Conservation (phyloP, 2,888 invertebrate species). For the Pterobdella sp. region DNA sequence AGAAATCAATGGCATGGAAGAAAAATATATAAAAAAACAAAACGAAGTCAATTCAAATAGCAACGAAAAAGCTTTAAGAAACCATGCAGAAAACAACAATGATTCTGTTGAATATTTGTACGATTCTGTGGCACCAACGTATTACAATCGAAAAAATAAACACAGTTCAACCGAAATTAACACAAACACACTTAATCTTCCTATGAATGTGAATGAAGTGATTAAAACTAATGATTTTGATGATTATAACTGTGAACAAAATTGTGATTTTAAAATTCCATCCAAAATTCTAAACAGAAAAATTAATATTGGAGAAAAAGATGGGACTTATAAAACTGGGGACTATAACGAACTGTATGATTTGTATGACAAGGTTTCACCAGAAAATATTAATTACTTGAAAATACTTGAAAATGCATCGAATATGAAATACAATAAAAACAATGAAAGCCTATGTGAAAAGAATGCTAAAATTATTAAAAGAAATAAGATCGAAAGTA, state of each 20-base stretch:
- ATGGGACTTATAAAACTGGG: background rate
- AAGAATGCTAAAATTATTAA: background rate
- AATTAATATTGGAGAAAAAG: background rate
- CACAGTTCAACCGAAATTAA: background rate
- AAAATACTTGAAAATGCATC: background rate
- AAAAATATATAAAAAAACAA: background rate
- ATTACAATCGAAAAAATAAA: background rate
- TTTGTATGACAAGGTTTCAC: background rate
- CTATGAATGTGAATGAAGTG: background rate
- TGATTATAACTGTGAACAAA: background rate
- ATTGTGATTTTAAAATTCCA: constrained; percentile 9
- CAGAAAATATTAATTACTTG: background rate
- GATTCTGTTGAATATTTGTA: no score
- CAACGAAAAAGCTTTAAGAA: background rate
- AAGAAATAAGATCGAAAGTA: background rate
- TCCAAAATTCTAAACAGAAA: constrained; percentile 12
- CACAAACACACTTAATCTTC: background rate
- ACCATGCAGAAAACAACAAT: background rate
- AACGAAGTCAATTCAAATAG: background rate
- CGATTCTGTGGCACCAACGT: no score
- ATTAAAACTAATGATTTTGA: background rate
- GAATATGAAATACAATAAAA: background rate
- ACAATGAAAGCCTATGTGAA: background rate
- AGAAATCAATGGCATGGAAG: background rate
- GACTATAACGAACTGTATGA: background rate